Base-by-base conservation (phyloP, 1,140 invertebrate genomes). In the Drosophila oshimai region DNA sequence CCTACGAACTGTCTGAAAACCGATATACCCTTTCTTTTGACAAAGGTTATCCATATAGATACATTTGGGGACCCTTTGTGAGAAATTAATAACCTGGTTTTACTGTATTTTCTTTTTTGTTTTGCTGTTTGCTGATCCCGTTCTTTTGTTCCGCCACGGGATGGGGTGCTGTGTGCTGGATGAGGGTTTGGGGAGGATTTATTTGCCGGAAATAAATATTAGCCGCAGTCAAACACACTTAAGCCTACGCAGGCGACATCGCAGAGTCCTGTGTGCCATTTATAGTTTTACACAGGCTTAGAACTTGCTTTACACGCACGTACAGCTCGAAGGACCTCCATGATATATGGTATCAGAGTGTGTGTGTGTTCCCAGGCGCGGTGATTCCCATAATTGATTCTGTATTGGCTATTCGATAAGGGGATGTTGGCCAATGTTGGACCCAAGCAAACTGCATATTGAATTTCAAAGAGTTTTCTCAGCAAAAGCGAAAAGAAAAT, bases 151-250 rank as follows among this genome's bases (percentile, higher is more conserved):
- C 39, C 37, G 55, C 26, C 26, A 36, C 22, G 39, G 29, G 13
- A 17, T n/a, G 26, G 64, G 47, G 57, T 22, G 37, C 34, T 15
- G 44, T 22, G 12, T 33, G 36, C 45, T 64, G 57, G 46, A 53
- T 45, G 28, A 60, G 70, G 58, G 39, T 64, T 13, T 64, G 62
- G 41, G 50, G 74, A 83, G 86, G 86, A 89, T 89, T 89, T 89
- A 89, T 89, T 89, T 89, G 79, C 86, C 86, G 80, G 86, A 86
- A 89, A 89, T 89, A 89, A 86, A 89, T 89, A 89, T 89, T 89
- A 89, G 86, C 86, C 81, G 77, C 83, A 87, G 81, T 87, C 81
- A 87, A 87, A 87, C 83, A 87, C 83, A 87, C 83, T 88, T 87
- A 87, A 87, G 81, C 81, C 81, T 76, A 76, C 58, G 69, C 53